phyloP scores from a whole-genome alignment of 1,140 invertebrate genomes.

The Aphaenogaster ashmeadi region DNA sequence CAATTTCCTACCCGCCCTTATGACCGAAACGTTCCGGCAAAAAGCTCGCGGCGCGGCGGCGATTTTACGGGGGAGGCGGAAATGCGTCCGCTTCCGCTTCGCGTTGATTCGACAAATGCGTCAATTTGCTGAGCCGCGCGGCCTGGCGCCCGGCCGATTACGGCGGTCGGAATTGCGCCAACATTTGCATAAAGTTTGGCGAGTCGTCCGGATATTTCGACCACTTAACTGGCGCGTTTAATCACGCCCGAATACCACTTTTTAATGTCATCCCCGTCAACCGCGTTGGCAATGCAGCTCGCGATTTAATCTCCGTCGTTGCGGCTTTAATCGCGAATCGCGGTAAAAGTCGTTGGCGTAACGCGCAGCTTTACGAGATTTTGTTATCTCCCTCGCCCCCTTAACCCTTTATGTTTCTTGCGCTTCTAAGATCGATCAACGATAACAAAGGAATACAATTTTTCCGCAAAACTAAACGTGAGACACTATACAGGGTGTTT shows the following conservation, averaged over 20 bases:
- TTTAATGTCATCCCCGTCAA: slow-evolving; percentile 29
- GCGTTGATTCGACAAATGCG: slow-evolving; percentile 57
- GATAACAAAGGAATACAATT: background rate
- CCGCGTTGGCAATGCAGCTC: background rate
- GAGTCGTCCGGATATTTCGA: slow-evolving; percentile 27
- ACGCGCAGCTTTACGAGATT: background rate
- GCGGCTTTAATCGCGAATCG: slow-evolving; percentile 28
- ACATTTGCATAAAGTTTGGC: slow-evolving; percentile 53
- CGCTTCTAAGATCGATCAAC: background rate
- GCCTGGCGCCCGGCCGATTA: background rate
- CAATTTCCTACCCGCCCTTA: slow-evolving; percentile 52
- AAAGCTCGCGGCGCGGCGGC: slow-evolving; percentile 23
- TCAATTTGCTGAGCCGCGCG: slow-evolving; percentile 25
- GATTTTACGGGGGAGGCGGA: slow-evolving; percentile 44
- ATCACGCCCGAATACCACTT: slow-evolving; percentile 43
- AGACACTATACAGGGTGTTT: no score
- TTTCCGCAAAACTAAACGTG: background rate
- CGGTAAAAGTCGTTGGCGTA: slow-evolving; percentile 11
- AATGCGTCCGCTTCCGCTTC: slow-evolving; percentile 51
- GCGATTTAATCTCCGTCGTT: slow-evolving; percentile 44
- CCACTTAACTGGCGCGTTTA: slow-evolving; percentile 45
- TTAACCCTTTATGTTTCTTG: background rate
- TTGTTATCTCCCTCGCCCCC: background rate
- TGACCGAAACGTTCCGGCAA: slow-evolving; percentile 16
- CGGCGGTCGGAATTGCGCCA: slow-evolving; percentile 31